Base-by-base conservation (phyloP, 2,113 vertebrate genomes). In the Nesogale talazaci region DNA sequence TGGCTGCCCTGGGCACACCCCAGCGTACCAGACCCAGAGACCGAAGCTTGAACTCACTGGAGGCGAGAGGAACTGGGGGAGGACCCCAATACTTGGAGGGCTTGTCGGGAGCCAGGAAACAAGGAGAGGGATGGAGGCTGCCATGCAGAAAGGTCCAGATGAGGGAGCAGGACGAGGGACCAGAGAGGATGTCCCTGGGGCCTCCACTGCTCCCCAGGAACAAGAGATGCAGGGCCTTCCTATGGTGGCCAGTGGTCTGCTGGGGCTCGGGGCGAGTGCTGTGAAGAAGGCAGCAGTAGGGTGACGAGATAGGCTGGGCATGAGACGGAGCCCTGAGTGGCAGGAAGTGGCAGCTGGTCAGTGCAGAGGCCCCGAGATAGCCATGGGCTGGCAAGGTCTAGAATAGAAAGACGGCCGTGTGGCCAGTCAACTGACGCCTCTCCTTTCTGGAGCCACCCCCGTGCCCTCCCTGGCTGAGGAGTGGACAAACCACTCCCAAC, bases 401-500 rank as follows among this genome's bases (percentile, higher is more conserved):
- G 42, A 17, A 72, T 34, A 69, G 29, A 59, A 57, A 42, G 46
- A 23, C 4, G 20, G 17, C 29, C 0, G 23, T 6, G 38, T 31
- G 1, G 6, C 4, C 15, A 3, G 31, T 52, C 46, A n/a, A 2
- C 38, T 27, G 11, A 6, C 9, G 27, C 70, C 56, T 67, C 36
- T 8, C 70, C 40, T 67, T n/a, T 8, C 70, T 34, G 14, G n/a
- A 56, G 86, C 14, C 31, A 10, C 0, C 36, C 36, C 40, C 86
- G 14, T 36, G 19, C 1, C 79, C 75, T 46, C 27, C 46, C 46
- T 11, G 10, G 46, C 46, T 52, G 46, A 52, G 6, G 57, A 40
- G 20, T 59, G 10, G 25, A 6, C 0, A 0, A 29, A 25, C 74
- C 34, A 4, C 46, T n/a, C 34, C 14, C 25, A 9, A 0, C n/a